Conservation (phyloP, 2,113 vertebrate species). For the Prochilodus magdalenae region DNA sequence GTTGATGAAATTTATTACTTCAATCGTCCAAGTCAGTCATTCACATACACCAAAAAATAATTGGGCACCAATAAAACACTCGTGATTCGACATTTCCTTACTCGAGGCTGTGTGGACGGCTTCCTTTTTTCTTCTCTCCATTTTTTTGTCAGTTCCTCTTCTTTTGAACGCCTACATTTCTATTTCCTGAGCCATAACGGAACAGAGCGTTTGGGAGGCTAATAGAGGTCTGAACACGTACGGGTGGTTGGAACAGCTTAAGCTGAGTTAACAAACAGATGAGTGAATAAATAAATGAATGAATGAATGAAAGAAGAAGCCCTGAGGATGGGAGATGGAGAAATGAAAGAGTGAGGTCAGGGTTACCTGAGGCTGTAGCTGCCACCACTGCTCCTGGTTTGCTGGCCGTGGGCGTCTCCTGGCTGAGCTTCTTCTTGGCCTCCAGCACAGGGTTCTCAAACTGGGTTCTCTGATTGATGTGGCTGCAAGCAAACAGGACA, state of each 20-base stretch:
- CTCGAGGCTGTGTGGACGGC: not conserved
- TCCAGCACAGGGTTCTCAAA: slow-evolving; percentile 98
- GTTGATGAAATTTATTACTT: not conserved
- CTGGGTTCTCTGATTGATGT: slow-evolving; percentile 99
- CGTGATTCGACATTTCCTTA: slow-evolving; percentile 16
- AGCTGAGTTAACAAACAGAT: not conserved
- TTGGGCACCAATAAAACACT: slow-evolving; percentile 10
- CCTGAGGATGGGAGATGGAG: not conserved
- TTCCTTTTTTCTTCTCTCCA: not conserved
- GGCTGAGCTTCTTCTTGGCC: slow-evolving; percentile 88
- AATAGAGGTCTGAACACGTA: not conserved
- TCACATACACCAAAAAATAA: slow-evolving; percentile 1
- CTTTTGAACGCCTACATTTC: slow-evolving; percentile 10
- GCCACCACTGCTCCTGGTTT: slow-evolving; percentile 53
- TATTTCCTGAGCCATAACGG: not conserved
- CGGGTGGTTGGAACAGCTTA: not conserved
- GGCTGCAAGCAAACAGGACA: slow-evolving; percentile 74
- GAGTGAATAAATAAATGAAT: not conserved
- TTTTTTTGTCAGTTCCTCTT: not conserved
- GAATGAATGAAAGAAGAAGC: not conserved
- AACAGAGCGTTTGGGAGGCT: not conserved
- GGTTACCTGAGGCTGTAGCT: slow-evolving; percentile 68
- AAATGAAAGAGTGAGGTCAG: not conserved
- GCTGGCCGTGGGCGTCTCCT: slow-evolving; percentile 69
- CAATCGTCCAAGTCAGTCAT: not conserved